These are phyloP conservation scores for Antheraea assamensis DNA, from an alignment of 2,888 invertebrate species.

Conservation along the genomic window DNA sequence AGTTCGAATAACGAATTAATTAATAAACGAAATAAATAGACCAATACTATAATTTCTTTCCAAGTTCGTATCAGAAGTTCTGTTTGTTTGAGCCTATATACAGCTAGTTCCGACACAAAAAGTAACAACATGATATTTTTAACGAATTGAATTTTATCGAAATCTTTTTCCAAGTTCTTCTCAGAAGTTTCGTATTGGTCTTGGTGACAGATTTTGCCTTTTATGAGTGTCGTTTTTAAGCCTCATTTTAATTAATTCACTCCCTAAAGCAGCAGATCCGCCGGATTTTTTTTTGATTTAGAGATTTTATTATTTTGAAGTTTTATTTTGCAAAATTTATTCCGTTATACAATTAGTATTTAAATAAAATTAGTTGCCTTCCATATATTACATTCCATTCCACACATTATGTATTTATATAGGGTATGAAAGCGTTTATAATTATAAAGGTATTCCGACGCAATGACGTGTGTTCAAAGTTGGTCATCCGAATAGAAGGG, in stretches of 20 bases:
- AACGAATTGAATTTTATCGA: no score
- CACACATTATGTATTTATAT: neutral
- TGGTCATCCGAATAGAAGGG: conserved; percentile 19
- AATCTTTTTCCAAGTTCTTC: no score
- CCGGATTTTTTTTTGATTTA: no score
- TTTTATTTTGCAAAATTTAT: neutral
- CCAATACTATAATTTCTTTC: no score
- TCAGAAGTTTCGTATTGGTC: neutral
- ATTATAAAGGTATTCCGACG: conserved; percentile 5
- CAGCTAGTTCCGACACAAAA: no score
- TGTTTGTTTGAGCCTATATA: no score
- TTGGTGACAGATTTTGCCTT: neutral
- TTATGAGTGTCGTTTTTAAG: neutral
- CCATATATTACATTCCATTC: neutral
- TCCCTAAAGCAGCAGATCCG: no score
- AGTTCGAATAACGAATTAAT: no score
- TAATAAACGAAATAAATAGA: no score
- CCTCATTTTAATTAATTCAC: neutral
- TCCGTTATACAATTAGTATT: neutral
- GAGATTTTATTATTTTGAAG: neutral
- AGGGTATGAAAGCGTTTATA: conserved; percentile 5
- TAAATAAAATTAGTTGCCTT: neutral
- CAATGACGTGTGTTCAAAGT: conserved; percentile 5
- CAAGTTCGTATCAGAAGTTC: no score
- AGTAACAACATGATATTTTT: no score